phyloP scores from a whole-genome alignment of 2,113 vertebrate species.

The Syngnathoides biaculeatus region DNA sequence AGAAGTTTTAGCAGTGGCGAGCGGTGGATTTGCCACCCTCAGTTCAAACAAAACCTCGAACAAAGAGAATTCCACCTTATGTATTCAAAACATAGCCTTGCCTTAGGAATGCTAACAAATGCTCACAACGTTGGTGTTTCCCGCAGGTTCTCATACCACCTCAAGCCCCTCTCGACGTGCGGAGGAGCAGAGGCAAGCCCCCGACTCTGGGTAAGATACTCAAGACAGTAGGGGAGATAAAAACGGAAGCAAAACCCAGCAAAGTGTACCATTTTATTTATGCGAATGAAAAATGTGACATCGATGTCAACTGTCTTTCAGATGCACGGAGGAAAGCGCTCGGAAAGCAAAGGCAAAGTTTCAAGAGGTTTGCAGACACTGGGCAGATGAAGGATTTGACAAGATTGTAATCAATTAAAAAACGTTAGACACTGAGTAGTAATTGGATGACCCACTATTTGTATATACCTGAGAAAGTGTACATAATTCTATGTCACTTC shows the following conservation, averaged over 20 bases:
- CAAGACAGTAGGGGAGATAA: background rate
- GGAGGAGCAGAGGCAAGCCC: conserved; percentile 75
- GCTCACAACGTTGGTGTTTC: background rate
- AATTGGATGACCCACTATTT: too few relatives aligned
- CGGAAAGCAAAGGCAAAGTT: conserved; percentile 85
- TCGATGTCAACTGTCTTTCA: conserved; percentile 48
- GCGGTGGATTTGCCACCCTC: too few relatives aligned
- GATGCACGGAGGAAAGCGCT: conserved; percentile 82
- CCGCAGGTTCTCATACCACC: conserved; percentile 62
- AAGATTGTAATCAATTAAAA: too few relatives aligned
- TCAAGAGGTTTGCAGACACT: conserved; percentile 28
- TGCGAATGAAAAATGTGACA: too few relatives aligned
- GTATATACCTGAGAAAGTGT: too few relatives aligned
- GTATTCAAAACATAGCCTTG: too few relatives aligned
- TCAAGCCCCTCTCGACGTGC: conserved; percentile 62
- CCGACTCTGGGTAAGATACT: conserved; percentile 77
- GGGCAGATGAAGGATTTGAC: background rate
- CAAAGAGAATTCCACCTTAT: too few relatives aligned
- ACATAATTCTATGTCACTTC: too few relatives aligned
- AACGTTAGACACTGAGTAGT: too few relatives aligned
- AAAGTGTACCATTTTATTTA: background rate
- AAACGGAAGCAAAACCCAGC: background rate
- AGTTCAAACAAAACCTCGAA: too few relatives aligned
- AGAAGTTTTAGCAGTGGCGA: background rate
- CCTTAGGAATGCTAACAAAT: background rate